A percentile compares a stretch with the other conserved stretches of the same genome.
phyloP scores from a whole-genome alignment of 2,113 vertebrate genomes.

The Corydoras maculifer region DNA sequence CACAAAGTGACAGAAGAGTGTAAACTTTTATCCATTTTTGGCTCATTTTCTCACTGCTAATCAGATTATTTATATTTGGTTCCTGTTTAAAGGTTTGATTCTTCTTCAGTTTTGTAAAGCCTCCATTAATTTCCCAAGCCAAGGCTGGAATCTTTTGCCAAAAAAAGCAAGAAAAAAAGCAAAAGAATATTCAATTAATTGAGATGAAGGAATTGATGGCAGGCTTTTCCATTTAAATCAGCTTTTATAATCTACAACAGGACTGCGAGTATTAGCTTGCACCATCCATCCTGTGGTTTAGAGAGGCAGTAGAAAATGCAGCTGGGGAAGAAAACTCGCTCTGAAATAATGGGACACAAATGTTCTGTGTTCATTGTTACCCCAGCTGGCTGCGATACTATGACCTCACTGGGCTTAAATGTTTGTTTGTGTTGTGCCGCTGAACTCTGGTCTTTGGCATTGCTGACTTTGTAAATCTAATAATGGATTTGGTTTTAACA shows the following conservation, averaged over 20 bases:
- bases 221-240: neutral
- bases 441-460: conserved; percentile 57
- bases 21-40: conserved; percentile 18
- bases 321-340: neutral
- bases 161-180: conserved; percentile 5
- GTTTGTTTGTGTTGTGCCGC: conserved; percentile 54
- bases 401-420: conserved; percentile 59
- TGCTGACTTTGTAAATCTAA: neutral
- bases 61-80: too few relatives aligned
- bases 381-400: conserved; percentile 24
- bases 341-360: conserved; percentile 13
- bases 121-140: too few relatives aligned
- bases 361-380: conserved; percentile 27
- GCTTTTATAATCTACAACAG: conserved; percentile 27
- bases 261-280: conserved; percentile 19
- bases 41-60: conserved; percentile 16
- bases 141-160: too few relatives aligned
- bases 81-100: too few relatives aligned
- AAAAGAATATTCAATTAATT: conserved; percentile 16
- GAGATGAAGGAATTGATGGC: neutral
- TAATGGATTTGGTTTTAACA: neutral
- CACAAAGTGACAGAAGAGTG: conserved; percentile 18
- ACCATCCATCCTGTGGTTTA: conserved; percentile 6
- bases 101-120: too few relatives aligned
- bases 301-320: neutral